Evolutionary conservation across 2,797 vertebrate genomes (phyloP).

Genomic region (Acridotheres tristis): DNA sequence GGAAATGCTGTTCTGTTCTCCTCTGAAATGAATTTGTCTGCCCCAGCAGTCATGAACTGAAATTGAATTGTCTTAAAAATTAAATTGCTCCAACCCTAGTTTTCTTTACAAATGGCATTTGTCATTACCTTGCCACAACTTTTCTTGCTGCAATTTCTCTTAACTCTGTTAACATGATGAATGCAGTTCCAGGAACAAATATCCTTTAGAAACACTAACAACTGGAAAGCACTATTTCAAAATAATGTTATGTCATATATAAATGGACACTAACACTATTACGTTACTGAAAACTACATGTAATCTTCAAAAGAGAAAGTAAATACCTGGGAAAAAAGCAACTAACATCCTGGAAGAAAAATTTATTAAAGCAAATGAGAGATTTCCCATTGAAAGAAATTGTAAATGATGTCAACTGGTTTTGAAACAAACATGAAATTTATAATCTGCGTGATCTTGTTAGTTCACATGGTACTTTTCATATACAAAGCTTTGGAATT

Average conservation of each 20-base stretch:
- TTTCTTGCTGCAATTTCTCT: slow-evolving; percentile 24
- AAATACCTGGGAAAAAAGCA: background rate
- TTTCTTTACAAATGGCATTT: slow-evolving; percentile 42
- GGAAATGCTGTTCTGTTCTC: background rate
- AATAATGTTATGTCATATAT: slow-evolving; percentile 4
- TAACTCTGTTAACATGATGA: slow-evolving; percentile 39
- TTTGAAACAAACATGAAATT: background rate
- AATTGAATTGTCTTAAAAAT: slow-evolving; percentile 61
- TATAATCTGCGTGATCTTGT: background rate
- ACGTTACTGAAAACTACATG: background rate
- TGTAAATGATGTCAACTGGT: background rate
- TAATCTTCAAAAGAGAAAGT: background rate
- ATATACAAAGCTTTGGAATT: background rate
- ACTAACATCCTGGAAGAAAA: background rate
- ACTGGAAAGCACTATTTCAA: background rate
- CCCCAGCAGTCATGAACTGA: background rate
- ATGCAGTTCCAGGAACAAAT: slow-evolving; percentile 22
- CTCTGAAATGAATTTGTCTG: slow-evolving; percentile 19
- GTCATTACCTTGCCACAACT: slow-evolving; percentile 28
- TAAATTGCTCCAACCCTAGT: slow-evolving; percentile 14
- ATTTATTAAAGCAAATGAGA: background rate
- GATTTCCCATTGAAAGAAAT: background rate
- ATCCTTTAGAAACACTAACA: background rate
- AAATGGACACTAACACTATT: background rate
- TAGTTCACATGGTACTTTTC: background rate